phyloP scores from a whole-genome alignment of 2,113 vertebrate genomes.

The Phasianus colchicus region DNA sequence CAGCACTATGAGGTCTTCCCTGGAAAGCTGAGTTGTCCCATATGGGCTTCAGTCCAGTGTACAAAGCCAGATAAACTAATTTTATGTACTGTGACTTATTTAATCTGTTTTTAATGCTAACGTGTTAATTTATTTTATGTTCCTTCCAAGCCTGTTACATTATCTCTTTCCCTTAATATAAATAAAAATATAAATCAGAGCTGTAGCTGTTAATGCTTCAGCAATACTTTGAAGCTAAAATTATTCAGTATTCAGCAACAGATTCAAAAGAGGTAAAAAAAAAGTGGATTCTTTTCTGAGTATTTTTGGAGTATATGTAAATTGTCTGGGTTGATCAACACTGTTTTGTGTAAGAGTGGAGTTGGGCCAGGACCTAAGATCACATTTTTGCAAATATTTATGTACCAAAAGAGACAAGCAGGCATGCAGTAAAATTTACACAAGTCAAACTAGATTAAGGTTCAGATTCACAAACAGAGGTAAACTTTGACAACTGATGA shows the following conservation, averaged over 20 bases:
- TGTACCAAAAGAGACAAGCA: not conserved
- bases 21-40: not conserved
- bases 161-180: not conserved
- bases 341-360: not conserved
- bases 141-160: conserved; percentile 13
- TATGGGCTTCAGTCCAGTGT: not conserved
- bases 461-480: not conserved
- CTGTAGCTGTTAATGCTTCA: not conserved
- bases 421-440: not conserved
- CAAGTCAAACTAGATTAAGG: not conserved
- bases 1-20: not conserved
- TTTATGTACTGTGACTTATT: conserved; percentile 66
- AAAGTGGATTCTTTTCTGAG: not conserved
- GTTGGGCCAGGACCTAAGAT: not conserved
- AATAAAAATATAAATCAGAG: not conserved
- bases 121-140: conserved; percentile 57
- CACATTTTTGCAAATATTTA: not conserved
- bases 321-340: accelerated
- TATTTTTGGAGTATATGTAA: not conserved
- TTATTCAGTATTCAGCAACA: not conserved
- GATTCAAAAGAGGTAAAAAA: not conserved
- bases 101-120: conserved; percentile 53
- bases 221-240: not conserved
- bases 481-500: not conserved
- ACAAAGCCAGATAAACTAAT: conserved; percentile 36